Percentiles rank a stretch among this genome's conserved stretches.
phyloP scores from a whole-genome alignment of 2,888 invertebrate genomes.

The Nezara viridula region DNA sequence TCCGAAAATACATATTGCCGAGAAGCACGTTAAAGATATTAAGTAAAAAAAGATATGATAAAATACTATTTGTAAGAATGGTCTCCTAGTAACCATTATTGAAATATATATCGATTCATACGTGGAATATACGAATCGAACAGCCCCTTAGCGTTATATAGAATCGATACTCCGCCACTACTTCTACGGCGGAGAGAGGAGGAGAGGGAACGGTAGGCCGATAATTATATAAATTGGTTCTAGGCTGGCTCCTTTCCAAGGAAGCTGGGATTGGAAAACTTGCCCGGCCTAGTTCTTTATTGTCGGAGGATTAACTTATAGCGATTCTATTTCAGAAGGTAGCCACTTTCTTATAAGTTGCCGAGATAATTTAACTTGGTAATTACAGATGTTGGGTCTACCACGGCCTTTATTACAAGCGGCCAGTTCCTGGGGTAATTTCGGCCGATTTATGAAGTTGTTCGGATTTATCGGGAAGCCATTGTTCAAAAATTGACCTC shows the following conservation, averaged over 20 bases:
- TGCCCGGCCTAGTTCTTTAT: slow-evolving; percentile 3
- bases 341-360: neutral
- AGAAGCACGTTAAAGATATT: too few relatives aligned
- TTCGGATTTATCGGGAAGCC: neutral
- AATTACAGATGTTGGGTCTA: slow-evolving; percentile 9
- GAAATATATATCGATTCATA: too few relatives aligned
- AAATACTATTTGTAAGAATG: too few relatives aligned
- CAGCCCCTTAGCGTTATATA: neutral
- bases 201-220: neutral
- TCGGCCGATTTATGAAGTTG: neutral
- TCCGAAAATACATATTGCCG: too few relatives aligned
- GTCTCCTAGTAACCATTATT: too few relatives aligned
- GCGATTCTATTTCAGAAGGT: neutral
- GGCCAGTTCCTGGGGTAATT: neutral
- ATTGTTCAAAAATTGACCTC: neutral
- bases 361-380: slow-evolving; percentile 14
- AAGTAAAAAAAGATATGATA: too few relatives aligned
- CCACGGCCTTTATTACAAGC: neutral
- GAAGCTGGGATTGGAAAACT: neutral
- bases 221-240: slow-evolving; percentile 34
- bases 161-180: neutral
- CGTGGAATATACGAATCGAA: too few relatives aligned
- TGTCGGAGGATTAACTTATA: slow-evolving; percentile 18
- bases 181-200: neutral
- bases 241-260: neutral